Evolutionary conservation across 2,888 invertebrate species (phyloP).

Genomic region (Cataglyphis albicans): DNA sequence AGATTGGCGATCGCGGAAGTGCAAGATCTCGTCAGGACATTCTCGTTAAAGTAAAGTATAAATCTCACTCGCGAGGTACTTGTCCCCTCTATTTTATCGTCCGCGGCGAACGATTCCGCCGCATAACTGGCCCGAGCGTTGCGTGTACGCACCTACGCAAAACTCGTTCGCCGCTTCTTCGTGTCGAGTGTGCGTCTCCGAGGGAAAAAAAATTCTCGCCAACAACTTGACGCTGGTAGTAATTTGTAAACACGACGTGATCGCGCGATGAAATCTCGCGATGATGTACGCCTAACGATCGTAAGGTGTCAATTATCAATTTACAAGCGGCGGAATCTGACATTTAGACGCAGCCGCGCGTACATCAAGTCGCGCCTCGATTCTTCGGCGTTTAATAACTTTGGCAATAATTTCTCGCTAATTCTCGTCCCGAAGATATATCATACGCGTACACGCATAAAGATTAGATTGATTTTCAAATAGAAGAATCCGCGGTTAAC

Average conservation of each 20-base stretch:
- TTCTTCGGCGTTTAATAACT: neutral
- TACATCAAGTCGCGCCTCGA: neutral
- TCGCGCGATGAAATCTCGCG: neutral
- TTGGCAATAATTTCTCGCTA: neutral
- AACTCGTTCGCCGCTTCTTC: slow-evolving; percentile 69
- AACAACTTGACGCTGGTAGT: neutral
- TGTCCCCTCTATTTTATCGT: slow-evolving; percentile 70
- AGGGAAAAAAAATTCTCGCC: slow-evolving; percentile 1
- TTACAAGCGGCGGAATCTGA: slow-evolving; percentile 39
- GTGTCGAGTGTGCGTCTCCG: slow-evolving; percentile 46
- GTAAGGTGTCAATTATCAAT: slow-evolving; percentile 57
- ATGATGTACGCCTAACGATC: neutral
- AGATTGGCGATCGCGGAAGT: slow-evolving; percentile 54
- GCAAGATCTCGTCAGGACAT: slow-evolving; percentile 40
- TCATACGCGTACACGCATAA: neutral
- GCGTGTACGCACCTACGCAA: slow-evolving; percentile 75
- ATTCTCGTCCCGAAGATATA: neutral
- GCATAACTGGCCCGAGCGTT: slow-evolving; percentile 72
- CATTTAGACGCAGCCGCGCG: neutral
- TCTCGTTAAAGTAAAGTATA: slow-evolving; percentile 26
- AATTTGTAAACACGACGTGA: slow-evolving; percentile 16
- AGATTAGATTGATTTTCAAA: neutral
- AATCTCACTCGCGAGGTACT: slow-evolving; percentile 45
- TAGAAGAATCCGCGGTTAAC: neutral
- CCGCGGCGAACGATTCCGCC: slow-evolving; percentile 56